Evolutionary conservation across 2,113 vertebrate species (phyloP).

Genomic region (Synodontis membranacea): DNA sequence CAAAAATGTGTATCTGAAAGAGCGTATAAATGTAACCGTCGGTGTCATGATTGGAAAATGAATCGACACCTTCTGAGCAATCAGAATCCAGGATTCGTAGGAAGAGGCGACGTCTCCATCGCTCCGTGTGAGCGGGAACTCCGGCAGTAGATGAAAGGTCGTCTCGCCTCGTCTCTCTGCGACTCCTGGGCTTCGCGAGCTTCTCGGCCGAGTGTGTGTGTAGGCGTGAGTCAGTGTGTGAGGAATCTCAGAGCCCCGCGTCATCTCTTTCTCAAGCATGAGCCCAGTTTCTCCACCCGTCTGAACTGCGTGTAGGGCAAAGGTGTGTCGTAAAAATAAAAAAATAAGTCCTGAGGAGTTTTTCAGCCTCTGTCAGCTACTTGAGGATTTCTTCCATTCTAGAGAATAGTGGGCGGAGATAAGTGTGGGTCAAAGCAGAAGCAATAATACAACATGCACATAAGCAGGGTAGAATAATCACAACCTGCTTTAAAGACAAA

Average conservation of each 20-base stretch:
- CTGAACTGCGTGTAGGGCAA: neutral
- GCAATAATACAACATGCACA: too few relatives aligned
- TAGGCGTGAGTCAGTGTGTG: neutral
- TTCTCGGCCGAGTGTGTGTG: neutral
- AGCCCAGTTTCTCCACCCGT: neutral
- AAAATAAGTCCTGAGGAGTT: neutral
- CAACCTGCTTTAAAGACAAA: too few relatives aligned
- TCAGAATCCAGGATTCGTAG: neutral
- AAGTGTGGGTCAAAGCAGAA: neutral
- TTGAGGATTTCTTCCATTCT: too few relatives aligned
- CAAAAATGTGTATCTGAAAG: neutral
- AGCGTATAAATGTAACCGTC: neutral
- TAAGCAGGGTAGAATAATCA: too few relatives aligned
- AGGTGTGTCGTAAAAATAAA: neutral
- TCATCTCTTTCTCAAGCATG: conserved; percentile 9
- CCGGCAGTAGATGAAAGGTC: neutral
- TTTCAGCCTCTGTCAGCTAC: too few relatives aligned
- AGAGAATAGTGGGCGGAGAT: neutral
- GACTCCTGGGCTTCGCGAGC: neutral
- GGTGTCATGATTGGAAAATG: neutral
- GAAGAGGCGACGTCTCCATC: neutral
- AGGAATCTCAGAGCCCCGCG: neutral
- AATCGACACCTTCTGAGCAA: neutral
- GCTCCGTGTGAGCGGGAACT: neutral
- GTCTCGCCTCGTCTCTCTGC: neutral